Conservation (phyloP, 2,888 invertebrate species). For the Lithophane ornitopus region DNA sequence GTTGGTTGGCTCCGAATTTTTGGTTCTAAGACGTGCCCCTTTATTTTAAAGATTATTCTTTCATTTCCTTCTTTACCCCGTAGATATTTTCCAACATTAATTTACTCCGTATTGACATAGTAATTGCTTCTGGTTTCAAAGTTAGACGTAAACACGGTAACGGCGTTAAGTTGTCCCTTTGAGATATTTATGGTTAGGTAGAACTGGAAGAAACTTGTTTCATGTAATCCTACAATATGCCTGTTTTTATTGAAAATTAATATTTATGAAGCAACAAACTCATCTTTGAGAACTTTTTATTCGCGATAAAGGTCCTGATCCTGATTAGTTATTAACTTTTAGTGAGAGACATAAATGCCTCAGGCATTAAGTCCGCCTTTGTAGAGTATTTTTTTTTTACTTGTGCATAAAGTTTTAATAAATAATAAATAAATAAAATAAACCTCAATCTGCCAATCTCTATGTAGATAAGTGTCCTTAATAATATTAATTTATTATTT, state of each 20-base stretch:
- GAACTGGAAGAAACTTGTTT: slow-evolving; percentile 7
- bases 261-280: slow-evolving; percentile 6
- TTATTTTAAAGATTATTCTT: background rate
- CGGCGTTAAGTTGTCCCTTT: slow-evolving; percentile 38
- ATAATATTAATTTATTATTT: too few species aligned
- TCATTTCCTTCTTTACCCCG: too few species aligned
- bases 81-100: slow-evolving; percentile 11
- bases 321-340: background rate
- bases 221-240: background rate
- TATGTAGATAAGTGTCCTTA: background rate
- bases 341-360: background rate
- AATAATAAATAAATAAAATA: too few species aligned
- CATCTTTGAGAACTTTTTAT: background rate
- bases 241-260: slow-evolving; percentile 11
- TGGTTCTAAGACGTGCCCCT: background rate
- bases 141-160: slow-evolving; percentile 25
- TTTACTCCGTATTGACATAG: background rate
- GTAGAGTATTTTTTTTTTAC: too few species aligned
- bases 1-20: background rate
- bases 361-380: too few species aligned
- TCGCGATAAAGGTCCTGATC: background rate
- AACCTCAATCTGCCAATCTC: background rate
- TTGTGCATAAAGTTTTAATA: too few species aligned
- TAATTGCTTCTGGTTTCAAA: slow-evolving; percentile 27
- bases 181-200: slow-evolving; percentile 42